Evolutionary conservation across 2,113 vertebrate species (phyloP).

Genomic region (Cavia porcellus): DNA sequence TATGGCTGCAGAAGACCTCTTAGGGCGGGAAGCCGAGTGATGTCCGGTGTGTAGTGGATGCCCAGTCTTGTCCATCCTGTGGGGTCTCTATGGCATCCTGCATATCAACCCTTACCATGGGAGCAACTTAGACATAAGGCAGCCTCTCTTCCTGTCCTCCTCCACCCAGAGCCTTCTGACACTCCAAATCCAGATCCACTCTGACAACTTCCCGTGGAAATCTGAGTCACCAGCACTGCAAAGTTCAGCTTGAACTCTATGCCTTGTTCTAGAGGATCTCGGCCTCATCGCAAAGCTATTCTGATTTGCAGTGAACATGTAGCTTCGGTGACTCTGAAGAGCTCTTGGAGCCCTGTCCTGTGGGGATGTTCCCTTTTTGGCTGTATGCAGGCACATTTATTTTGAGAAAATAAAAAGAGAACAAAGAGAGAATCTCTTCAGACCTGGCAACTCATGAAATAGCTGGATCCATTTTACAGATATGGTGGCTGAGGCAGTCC

Average conservation of each 20-base stretch:
- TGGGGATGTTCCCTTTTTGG: neutral
- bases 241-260: neutral
- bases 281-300: neutral
- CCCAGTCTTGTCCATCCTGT: neutral
- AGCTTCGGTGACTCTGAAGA: neutral
- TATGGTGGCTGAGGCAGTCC: neutral
- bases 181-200: neutral
- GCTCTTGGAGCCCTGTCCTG: neutral
- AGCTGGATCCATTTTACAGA: neutral
- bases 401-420: neutral
- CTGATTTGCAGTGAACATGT: neutral
- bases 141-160: neutral
- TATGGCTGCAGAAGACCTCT: neutral
- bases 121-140: neutral
- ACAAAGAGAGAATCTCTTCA: neutral
- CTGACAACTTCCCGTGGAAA: neutral
- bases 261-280: neutral
- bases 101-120: neutral
- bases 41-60: neutral
- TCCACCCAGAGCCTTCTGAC: neutral
- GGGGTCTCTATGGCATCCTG: neutral
- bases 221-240: neutral
- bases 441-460: neutral
- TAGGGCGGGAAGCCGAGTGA: neutral
- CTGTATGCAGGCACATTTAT: neutral